Evolutionary conservation across 1,140 invertebrate genomes (phyloP), one percentile per base, ranked within the genome.

Genomic region (Lucilia sericata): DNA sequence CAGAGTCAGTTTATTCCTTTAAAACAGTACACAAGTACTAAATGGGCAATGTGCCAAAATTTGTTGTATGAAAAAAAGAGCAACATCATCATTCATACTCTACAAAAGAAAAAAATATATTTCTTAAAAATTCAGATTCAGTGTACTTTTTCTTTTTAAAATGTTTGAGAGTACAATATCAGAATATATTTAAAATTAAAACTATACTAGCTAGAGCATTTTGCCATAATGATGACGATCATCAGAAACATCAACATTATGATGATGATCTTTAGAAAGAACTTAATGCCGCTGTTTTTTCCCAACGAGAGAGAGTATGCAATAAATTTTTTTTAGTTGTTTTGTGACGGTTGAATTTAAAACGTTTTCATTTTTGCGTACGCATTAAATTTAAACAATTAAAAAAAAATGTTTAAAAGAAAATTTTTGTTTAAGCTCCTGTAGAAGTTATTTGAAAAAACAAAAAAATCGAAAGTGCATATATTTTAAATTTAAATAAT

Each of bases 341-440:
- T 17, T 70, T 70, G 65, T 70, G 65, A 70, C 65, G 65, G 65
- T 70, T 19, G 65, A 70, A 21, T 25, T 70, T 70, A 70, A 70
- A 70, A 70, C 65, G 65, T 70, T 70, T 70, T 19, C 17, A 60
- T 42, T 70, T 70, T 70, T 70, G n/a, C 65, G n/a, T 70, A 70
- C 65, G 21, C 65, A 70, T 70, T 21, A 70, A 21, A 19, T 12
- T 17, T n/a, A 65, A 65, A 65, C 9, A 55, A 55, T 12, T 55
- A 55, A 14, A 55, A n/a, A n/a, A n/a, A 55, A 1, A 30, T 30
- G 1, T 30, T 30, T 30, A 2, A 55, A 55, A 55, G 0, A 12
- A 55, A 55, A 55, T 7, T 17, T 55, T 55, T 42, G 42, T 42
- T 42, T 10, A 10, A 8, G 5, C 42, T 42, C 7, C 42, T 42